These are phyloP conservation scores for Onychomys arenicola DNA, from an alignment of 2,797 vertebrate genomes.

Conservation along the genomic window DNA sequence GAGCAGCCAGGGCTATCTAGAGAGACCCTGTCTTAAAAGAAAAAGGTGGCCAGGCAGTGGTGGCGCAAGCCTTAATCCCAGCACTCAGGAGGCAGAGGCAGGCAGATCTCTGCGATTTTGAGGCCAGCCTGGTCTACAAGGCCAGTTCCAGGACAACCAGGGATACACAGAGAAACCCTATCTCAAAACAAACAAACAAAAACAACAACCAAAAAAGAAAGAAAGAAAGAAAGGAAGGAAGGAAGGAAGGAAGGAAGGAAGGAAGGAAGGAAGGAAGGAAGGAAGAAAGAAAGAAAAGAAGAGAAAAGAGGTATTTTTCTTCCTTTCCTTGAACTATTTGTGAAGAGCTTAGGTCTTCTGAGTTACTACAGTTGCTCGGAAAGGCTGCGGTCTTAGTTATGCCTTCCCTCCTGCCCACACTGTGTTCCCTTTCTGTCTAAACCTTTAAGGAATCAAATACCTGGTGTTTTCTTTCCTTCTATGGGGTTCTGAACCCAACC, in stretches of 20 bases:
- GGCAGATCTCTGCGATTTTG: background rate
- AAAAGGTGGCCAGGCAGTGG: background rate
- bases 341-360: background rate
- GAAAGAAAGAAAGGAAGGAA: too few species aligned
- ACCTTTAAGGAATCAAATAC: background rate
- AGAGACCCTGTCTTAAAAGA: background rate
- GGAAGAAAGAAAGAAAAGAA: background rate
- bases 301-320: background rate
- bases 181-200: background rate
- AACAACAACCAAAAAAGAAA: background rate
- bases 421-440: too few species aligned
- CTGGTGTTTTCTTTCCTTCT: background rate
- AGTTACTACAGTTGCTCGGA: background rate
- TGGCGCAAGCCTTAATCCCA: background rate
- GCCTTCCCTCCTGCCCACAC: background rate
- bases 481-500: slow-evolving; percentile 7
- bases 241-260: too few species aligned
- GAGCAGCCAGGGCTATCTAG: background rate
- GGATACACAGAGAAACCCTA: background rate
- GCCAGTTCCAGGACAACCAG: background rate
- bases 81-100: background rate
- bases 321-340: slow-evolving; percentile 2
- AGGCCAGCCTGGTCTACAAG: background rate
- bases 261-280: too few species aligned
- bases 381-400: background rate